Conservation (phyloP, 2,888 invertebrate species). For the Nymphalis c-album region DNA sequence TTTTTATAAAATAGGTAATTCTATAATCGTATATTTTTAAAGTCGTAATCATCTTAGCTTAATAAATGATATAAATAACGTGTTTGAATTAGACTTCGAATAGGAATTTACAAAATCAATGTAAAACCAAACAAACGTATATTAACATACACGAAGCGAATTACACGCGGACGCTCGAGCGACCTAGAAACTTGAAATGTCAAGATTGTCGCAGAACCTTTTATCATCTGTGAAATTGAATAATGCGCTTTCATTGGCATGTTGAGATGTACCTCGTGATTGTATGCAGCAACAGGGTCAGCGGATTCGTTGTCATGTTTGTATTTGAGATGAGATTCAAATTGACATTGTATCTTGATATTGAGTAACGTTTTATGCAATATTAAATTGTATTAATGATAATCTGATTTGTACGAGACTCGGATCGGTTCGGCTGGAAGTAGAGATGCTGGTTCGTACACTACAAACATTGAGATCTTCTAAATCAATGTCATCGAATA, state of each 20-base stretch:
- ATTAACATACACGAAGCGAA: slow-evolving; percentile 19
- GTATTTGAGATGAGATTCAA: background rate
- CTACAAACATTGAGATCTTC: no score
- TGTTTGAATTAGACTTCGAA: background rate
- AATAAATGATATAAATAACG: background rate
- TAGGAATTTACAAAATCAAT: slow-evolving; percentile 3
- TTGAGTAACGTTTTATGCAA: background rate
- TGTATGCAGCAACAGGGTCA: background rate
- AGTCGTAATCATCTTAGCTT: no score
- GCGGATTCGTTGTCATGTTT: background rate
- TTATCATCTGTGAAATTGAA: slow-evolving; percentile 35
- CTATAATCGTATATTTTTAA: no score
- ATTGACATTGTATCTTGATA: background rate
- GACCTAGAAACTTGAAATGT: slow-evolving; percentile 36
- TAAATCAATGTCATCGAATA: no score
- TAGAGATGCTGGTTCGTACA: no score
- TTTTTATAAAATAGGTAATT: no score
- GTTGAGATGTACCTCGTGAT: slow-evolving; percentile 18
- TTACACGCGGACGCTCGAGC: slow-evolving; percentile 23
- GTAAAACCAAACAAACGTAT: slow-evolving; percentile 7
- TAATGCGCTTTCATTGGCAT: slow-evolving; percentile 30
- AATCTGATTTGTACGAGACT: no score
- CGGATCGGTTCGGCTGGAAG: no score
- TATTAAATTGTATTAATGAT: no score
- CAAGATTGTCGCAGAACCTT: slow-evolving; percentile 37